These are phyloP conservation scores for Hypselothyrea guttata DNA, from an alignment of 2,888 invertebrate genomes.

Conservation along the genomic window DNA sequence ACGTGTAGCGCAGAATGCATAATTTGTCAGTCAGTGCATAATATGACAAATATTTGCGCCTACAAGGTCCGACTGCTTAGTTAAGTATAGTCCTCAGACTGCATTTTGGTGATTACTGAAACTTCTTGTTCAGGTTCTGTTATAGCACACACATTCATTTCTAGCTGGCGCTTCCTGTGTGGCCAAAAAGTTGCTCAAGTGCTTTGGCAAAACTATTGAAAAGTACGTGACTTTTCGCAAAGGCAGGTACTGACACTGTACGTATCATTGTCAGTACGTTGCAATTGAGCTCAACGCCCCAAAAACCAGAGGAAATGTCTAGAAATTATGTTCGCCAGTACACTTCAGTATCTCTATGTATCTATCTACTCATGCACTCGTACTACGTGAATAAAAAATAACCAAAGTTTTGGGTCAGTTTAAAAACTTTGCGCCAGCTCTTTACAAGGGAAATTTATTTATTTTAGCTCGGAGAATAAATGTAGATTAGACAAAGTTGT, in stretches of 20 bases:
- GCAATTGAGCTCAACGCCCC: constrained; percentile 27
- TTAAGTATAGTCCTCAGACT: constrained; percentile 23
- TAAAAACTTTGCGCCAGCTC: constrained; percentile 3
- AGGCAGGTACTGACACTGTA: constrained; percentile 56
- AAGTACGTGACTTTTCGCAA: constrained; percentile 55
- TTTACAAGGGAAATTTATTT: too few species aligned
- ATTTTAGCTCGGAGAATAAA: too few species aligned
- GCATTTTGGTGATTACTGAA: background rate
- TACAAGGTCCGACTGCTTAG: constrained; percentile 1
- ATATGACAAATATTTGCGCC: constrained; percentile 3
- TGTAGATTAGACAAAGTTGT: too few species aligned
- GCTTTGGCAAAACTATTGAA: constrained; percentile 57
- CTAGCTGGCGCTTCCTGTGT: constrained; percentile 3
- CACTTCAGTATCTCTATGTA: constrained; percentile 19
- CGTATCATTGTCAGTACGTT: constrained; percentile 65
- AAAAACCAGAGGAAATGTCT: constrained; percentile 58
- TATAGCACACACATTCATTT: background rate
- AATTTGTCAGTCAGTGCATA: constrained; percentile 18
- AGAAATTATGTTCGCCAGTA: constrained; percentile 47
- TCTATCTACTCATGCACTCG: constrained; percentile 2
- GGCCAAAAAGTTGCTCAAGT: constrained; percentile 54
- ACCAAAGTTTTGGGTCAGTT: constrained; percentile 16
- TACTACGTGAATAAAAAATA: background rate
- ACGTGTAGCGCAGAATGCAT: constrained; percentile 53
- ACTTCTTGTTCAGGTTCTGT: background rate